These are phyloP conservation scores for Cotesia vestalis DNA, from an alignment of 1,140 invertebrate genomes.

Conservation along the genomic window DNA sequence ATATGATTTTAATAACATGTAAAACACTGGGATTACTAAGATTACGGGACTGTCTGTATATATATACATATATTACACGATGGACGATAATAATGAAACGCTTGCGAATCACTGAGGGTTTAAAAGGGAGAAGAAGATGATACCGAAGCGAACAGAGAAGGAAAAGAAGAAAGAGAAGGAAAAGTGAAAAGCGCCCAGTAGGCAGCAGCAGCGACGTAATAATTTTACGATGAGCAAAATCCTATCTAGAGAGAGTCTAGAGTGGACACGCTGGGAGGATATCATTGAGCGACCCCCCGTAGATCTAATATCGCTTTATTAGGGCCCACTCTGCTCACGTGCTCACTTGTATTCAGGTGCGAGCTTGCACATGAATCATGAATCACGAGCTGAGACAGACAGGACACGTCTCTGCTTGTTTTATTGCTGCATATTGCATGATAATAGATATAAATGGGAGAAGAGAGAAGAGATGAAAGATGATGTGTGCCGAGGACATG, in stretches of 20 bases:
- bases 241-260: background rate
- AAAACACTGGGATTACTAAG: conserved; percentile 37
- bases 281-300: conserved; percentile 34
- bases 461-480: background rate
- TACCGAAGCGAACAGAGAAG: conserved; percentile 11
- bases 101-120: conserved; percentile 24
- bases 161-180: background rate
- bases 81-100: conserved; percentile 36
- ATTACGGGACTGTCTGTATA: background rate
- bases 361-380: too few relatives aligned
- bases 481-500: too few relatives aligned
- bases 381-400: background rate
- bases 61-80: conserved; percentile 1
- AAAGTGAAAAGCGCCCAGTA: too few relatives aligned
- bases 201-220: conserved; percentile 6
- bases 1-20: conserved; percentile 36
- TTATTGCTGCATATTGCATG: too few relatives aligned
- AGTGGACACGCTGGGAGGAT: conserved; percentile 32
- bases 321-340: conserved; percentile 33
- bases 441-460: background rate
- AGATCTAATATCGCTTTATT: conserved; percentile 45
- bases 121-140: background rate
- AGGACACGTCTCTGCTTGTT: too few relatives aligned
- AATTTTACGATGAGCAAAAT: conserved; percentile 30
- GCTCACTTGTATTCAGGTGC: too few relatives aligned